Conservation (phyloP, 2,888 invertebrate genomes). For the Dioctria rufipes region DNA sequence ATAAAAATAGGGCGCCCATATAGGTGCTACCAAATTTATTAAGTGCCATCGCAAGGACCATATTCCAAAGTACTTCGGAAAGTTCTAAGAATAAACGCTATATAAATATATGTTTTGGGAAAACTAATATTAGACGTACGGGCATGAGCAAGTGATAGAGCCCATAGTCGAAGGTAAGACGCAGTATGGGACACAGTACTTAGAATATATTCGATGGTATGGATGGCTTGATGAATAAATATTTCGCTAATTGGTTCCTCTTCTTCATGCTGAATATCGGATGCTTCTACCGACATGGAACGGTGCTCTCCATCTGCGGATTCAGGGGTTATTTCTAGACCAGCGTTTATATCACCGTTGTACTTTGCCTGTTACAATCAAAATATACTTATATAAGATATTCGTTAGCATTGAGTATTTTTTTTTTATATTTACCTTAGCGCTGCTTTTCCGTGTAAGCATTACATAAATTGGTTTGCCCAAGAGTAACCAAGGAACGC, state of each 20-base stretch:
- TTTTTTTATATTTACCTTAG: neutral
- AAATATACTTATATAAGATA: neutral
- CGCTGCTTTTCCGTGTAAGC: conserved; percentile 71
- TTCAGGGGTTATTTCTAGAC: conserved; percentile 77
- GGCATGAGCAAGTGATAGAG: conserved; percentile 94
- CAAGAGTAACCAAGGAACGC: conserved; percentile 94
- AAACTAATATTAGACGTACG: conserved; percentile 75
- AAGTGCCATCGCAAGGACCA: conserved; percentile 88
- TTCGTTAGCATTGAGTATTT: conserved; percentile 17
- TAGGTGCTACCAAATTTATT: conserved; percentile 73
- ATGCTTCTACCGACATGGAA: conserved; percentile 63
- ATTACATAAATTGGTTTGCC: conserved; percentile 90
- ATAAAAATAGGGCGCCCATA: conserved; percentile 82
- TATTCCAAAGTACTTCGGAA: conserved; percentile 92
- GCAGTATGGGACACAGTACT: conserved; percentile 98
- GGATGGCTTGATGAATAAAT: conserved; percentile 94
- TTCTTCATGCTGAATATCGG: conserved; percentile 67
- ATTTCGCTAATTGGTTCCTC: conserved; percentile 87
- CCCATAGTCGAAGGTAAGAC: conserved; percentile 97
- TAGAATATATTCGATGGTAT: conserved; percentile 96
- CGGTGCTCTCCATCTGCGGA: conserved; percentile 56
- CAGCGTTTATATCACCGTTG: conserved; percentile 79
- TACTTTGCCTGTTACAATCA: conserved; percentile 64
- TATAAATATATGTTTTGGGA: neutral
- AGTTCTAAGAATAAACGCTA: conserved; percentile 74